Evolutionary conservation across 2,113 vertebrate genomes (phyloP), one percentile per base, ranked within the genome.

Genomic region (Mus spicilegus): DNA sequence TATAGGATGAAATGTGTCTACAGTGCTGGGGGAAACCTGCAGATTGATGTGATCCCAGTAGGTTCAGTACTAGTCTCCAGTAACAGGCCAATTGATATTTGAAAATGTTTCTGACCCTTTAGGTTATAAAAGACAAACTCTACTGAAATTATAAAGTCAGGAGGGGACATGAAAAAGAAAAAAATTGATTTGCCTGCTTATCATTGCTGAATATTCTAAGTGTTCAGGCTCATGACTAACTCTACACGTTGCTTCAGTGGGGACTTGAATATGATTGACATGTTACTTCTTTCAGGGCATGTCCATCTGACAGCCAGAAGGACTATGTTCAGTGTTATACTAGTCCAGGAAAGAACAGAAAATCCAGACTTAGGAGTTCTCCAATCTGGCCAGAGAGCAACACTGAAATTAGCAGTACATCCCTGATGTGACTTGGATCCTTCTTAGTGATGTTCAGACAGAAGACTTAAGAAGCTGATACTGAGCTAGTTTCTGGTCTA

Each of bases 1-100:
- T 97, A 96, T 91, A 86, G 70, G 75, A 88, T 95, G 75, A 96
- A 93, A 93, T 96, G 42, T 93, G 67, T 97, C 94, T 94, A 91
- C 75, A 81, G 56, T 94, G 93, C 96, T 97, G 80, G 91, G 94
- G 70, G 82, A 97, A 97, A 89, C 91, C 94, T 95, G 58, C 63
- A 93, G 94, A 95, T 95, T 85, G 87, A 94, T 94, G 93, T 90
- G 87, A 69, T 97, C 96, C 93, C 89, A 93, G 80, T 87, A 90
- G 96, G 58, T 81, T 96, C 72, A 39, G 91, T 80, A 91, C 63
- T 77, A 91, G 91, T 96, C 97, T 97, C 91, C 39, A 56, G 58
- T 90, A 97, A 91, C 87, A 96, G 80, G 89, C 89, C 89, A 90
- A 91, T 93, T 90, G 78, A 77, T 65, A 51, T 85, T 92, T 96